Evolutionary conservation across 2,888 invertebrate genomes (phyloP).

Genomic region (Ophion obscuratus): DNA sequence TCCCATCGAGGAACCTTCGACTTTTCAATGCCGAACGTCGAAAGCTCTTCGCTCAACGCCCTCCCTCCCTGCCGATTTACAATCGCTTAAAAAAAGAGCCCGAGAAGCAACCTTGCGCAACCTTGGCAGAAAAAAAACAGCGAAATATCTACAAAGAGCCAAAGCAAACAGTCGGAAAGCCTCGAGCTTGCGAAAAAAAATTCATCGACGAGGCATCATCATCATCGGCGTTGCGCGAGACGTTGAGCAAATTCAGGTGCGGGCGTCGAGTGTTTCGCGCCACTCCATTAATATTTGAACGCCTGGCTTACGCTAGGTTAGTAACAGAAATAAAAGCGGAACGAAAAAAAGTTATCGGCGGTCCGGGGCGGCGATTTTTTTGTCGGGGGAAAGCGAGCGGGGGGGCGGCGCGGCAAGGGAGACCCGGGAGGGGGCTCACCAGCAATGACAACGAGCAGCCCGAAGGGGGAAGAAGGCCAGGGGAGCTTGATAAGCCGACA

Average conservation of each 20-base stretch:
- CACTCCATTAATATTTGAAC: conserved; percentile 82
- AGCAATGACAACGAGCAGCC: conserved; percentile 45
- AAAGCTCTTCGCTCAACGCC: background rate
- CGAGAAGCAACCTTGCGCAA: conserved; percentile 40
- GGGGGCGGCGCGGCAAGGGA: conserved; percentile 47
- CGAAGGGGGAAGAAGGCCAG: conserved; percentile 26
- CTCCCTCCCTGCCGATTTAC: background rate
- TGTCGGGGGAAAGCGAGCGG: background rate
- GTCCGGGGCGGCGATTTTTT: conserved; percentile 55
- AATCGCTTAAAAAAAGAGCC: background rate
- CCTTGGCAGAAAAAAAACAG: conserved; percentile 24
- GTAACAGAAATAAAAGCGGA: conserved; percentile 74
- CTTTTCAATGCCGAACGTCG: too few species aligned
- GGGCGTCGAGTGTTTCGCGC: conserved; percentile 64
- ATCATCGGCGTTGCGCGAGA: conserved; percentile 45
- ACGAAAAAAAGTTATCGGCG: conserved; percentile 75
- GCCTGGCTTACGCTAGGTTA: conserved; percentile 83
- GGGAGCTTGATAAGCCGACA: conserved; percentile 81
- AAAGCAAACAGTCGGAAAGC: conserved; percentile 45
- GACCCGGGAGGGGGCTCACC: background rate
- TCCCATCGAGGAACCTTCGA: too few species aligned
- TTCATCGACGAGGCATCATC: conserved; percentile 34
- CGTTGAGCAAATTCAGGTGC: conserved; percentile 80
- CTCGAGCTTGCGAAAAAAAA: conserved; percentile 31
- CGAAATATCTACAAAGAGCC: conserved; percentile 26